Evolutionary conservation across 1,140 invertebrate genomes (phyloP).

Genomic region (Eubasilissa regina): DNA sequence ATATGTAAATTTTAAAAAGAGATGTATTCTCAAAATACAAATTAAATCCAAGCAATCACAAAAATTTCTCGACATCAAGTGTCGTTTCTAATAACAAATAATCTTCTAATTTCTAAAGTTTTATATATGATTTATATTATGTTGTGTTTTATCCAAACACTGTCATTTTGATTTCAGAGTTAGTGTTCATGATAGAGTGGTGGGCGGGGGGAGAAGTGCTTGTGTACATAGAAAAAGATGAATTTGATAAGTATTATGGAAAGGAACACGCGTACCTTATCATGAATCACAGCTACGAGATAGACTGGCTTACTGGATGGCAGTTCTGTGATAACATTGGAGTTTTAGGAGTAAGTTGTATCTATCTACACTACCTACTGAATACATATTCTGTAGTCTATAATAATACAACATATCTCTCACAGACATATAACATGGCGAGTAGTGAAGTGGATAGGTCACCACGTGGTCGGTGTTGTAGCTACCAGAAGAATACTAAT

Average conservation of each 20-base stretch:
- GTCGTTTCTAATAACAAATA: background rate
- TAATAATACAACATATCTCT: too few relatives aligned
- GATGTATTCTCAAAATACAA: background rate
- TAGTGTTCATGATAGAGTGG: slow-evolving; percentile 94
- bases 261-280: slow-evolving; percentile 91
- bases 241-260: slow-evolving; percentile 85
- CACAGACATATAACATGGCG: too few relatives aligned
- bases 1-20: background rate
- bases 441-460: too few relatives aligned
- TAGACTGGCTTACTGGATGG: slow-evolving; percentile 96
- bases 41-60: too few relatives aligned
- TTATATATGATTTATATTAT: background rate
- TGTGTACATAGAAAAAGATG: slow-evolving; percentile 85
- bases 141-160: background rate
- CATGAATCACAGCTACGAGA: slow-evolving; percentile 97
- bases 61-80: too few relatives aligned
- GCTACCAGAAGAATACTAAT: too few relatives aligned
- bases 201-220: slow-evolving; percentile 86
- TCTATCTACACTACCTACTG: too few relatives aligned
- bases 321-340: slow-evolving; percentile 84
- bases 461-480: too few relatives aligned
- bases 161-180: slow-evolving; percentile 77
- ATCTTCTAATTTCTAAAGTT: background rate
- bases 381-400: too few relatives aligned
- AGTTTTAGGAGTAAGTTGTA: slow-evolving; percentile 82